These are phyloP conservation scores for Myodes glareolus DNA, from an alignment of 2,113 vertebrate species.

Conservation along the genomic window DNA sequence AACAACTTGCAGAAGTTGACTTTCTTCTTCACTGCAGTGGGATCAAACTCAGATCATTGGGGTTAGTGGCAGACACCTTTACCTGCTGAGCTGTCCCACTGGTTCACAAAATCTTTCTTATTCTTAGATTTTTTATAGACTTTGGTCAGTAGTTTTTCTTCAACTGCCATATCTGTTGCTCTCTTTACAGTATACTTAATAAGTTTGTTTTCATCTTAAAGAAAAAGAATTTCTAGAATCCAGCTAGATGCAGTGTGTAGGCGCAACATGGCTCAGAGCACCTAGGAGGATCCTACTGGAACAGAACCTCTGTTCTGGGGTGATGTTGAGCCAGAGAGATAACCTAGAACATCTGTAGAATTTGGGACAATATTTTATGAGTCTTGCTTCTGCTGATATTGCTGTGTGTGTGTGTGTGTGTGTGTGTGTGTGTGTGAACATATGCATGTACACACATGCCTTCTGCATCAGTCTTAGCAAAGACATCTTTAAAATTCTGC, in stretches of 20 bases:
- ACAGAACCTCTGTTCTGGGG: background rate
- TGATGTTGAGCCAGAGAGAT: background rate
- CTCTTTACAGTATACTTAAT: background rate
- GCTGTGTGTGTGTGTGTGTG: background rate
- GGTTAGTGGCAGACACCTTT: background rate
- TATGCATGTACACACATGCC: background rate
- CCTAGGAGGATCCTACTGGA: background rate
- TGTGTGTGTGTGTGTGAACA: background rate
- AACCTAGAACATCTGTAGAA: background rate
- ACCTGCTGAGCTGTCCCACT: background rate
- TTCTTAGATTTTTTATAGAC: conserved; percentile 16
- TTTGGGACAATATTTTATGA: conserved; percentile 24
- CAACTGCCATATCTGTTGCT: background rate
- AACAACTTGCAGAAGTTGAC: background rate
- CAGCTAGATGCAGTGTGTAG: background rate
- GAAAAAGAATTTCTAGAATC: background rate
- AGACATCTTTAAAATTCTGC: conserved; percentile 35
- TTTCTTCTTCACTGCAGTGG: background rate
- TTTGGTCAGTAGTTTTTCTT: background rate
- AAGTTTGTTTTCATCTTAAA: background rate
- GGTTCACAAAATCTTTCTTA: background rate
- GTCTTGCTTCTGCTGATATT: background rate
- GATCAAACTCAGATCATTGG: background rate
- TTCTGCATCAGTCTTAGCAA: conserved; percentile 10
- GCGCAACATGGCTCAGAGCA: background rate